Evolutionary conservation across 2,113 vertebrate genomes (phyloP).

Genomic region (Crocuta crocuta): DNA sequence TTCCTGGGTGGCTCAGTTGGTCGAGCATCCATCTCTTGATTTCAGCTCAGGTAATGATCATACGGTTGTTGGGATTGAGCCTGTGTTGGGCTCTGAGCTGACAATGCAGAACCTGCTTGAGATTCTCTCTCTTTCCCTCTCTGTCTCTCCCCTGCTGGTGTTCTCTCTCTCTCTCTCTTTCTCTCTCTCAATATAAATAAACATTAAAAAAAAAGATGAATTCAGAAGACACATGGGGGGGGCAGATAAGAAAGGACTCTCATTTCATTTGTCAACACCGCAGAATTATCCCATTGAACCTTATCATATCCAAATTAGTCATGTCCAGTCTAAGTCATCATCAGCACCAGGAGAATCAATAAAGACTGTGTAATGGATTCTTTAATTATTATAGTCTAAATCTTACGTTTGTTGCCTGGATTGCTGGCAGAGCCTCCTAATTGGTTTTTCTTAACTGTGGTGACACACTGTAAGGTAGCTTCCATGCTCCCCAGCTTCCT

Average conservation of each 20-base stretch:
- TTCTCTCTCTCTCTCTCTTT: no score
- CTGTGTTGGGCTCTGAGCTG: no score
- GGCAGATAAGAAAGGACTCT: background rate
- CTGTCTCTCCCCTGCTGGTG: no score
- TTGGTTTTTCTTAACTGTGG: slow-evolving; percentile 14
- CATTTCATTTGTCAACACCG: background rate
- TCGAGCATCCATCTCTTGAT: no score
- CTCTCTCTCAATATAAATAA: no score
- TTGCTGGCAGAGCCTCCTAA: background rate
- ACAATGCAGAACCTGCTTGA: no score
- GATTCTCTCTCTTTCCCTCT: no score
- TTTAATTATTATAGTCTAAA: slow-evolving; percentile 2
- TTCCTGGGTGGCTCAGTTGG: no score
- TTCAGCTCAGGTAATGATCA: no score
- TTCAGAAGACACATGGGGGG: background rate
- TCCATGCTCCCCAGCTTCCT: background rate
- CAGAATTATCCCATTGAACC: background rate
- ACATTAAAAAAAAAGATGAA: no score
- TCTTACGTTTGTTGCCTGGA: background rate
- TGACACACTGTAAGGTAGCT: background rate
- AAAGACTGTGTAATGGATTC: background rate
- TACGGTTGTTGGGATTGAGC: no score
- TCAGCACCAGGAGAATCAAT: background rate
- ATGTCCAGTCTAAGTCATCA: background rate
- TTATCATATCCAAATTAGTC: background rate